phyloP scores from a whole-genome alignment of 2,888 invertebrate species.

The Andrena fulva region DNA sequence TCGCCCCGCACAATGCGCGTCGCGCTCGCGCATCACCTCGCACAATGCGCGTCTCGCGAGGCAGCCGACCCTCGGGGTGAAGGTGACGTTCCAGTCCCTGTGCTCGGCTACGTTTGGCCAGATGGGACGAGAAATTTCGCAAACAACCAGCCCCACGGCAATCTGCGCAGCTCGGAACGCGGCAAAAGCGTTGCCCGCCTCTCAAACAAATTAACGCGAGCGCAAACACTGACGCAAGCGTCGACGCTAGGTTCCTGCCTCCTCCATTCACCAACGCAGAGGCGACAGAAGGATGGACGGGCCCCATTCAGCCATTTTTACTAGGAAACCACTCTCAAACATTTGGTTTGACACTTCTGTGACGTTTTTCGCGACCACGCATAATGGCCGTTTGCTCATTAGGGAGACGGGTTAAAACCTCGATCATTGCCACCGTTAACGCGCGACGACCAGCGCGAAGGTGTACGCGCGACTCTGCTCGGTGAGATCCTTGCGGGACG shows the following conservation, averaged over 20 bases:
- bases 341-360: slow-evolving; percentile 59
- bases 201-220: slow-evolving; percentile 60
- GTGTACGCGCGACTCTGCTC: neutral
- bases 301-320: slow-evolving; percentile 41
- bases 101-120: neutral
- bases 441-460: slow-evolving; percentile 9
- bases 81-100: neutral
- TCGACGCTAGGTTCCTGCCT: neutral
- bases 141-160: slow-evolving; percentile 15
- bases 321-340: slow-evolving; percentile 53
- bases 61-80: neutral
- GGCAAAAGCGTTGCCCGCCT: slow-evolving; percentile 8
- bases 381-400: slow-evolving; percentile 55
- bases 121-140: slow-evolving; percentile 21
- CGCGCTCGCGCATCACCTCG: neutral
- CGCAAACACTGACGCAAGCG: slow-evolving; percentile 54
- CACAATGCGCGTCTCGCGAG: neutral
- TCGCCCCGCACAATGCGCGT: neutral
- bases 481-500: slow-evolving; percentile 2
- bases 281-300: slow-evolving; percentile 54
- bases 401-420: slow-evolving; percentile 51
- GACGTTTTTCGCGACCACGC: slow-evolving; percentile 47
- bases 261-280: slow-evolving; percentile 19
- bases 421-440: slow-evolving; percentile 61
- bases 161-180: neutral